phyloP scores from a whole-genome alignment of 1,140 invertebrate species.

The Camponotus pennsylvanicus region DNA sequence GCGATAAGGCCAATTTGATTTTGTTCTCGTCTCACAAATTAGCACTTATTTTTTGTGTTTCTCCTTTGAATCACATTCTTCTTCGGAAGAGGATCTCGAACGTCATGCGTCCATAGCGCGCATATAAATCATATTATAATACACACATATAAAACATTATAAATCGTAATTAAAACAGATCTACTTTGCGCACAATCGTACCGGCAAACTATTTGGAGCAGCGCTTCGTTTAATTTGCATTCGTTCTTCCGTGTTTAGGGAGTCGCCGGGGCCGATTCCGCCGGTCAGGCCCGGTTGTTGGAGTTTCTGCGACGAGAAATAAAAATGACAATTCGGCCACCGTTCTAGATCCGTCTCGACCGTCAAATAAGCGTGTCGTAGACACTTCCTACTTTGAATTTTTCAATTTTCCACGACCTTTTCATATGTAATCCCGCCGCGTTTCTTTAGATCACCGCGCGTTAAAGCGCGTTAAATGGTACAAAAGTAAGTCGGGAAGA shows the following conservation, averaged over 20 bases:
- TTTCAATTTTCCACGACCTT: not conserved
- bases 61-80: not conserved
- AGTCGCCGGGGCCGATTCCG: not conserved
- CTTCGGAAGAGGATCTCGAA: constrained; percentile 50
- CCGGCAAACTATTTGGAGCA: not conserved
- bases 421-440: constrained; percentile 52
- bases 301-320: constrained; percentile 27
- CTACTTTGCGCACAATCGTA: constrained; percentile 49
- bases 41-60: not conserved
- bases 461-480: not conserved
- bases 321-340: constrained; percentile 38
- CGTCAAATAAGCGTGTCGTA: not conserved
- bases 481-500: constrained; percentile 78
- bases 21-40: constrained; percentile 7
- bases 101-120: not conserved
- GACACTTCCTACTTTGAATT: not conserved
- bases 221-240: not conserved
- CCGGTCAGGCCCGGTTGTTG: constrained; percentile 24
- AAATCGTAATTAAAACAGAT: not conserved
- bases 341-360: constrained; percentile 13
- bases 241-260: not conserved
- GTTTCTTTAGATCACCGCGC: constrained; percentile 16
- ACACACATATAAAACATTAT: not conserved
- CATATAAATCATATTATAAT: not conserved
- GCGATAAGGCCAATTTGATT: not conserved